Evolutionary conservation across 2,888 invertebrate species (phyloP).

Genomic region (Caenorhabditis afra): DNA sequence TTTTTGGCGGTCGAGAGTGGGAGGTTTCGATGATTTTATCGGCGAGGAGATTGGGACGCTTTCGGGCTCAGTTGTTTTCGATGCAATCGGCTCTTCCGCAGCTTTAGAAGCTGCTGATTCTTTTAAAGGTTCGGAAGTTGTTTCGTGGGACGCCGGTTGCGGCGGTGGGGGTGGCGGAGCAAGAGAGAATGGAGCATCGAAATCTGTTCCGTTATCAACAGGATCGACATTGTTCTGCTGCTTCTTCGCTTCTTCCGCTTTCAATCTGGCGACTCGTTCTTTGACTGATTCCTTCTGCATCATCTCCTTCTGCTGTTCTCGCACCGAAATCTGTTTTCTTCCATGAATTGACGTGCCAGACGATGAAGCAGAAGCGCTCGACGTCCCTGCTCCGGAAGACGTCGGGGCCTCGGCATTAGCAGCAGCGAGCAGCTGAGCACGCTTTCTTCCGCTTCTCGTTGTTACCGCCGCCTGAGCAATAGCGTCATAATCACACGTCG

Average conservation of each 20-base stretch:
- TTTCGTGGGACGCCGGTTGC: too few relatives aligned
- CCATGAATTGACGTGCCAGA: conserved; percentile 50
- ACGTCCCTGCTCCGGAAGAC: conserved; percentile 2
- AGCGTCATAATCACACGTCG: conserved; percentile 25
- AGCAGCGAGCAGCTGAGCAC: neutral
- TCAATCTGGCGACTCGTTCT: conserved; percentile 51
- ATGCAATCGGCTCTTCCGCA: too few relatives aligned
- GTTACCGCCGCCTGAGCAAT: conserved; percentile 5
- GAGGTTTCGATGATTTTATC: too few relatives aligned
- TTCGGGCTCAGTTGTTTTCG: too few relatives aligned
- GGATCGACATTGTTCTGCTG: neutral
- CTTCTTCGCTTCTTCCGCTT: neutral
- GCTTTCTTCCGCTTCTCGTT: conserved; percentile 17
- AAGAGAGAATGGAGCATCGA: neutral
- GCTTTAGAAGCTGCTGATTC: too few relatives aligned
- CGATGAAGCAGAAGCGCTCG: neutral
- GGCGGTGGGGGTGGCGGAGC: too few relatives aligned
- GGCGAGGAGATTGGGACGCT: too few relatives aligned
- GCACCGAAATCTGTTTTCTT: conserved; percentile 52
- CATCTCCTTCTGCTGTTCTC: conserved; percentile 60
- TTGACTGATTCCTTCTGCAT: conserved; percentile 53
- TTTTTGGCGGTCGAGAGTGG: too few relatives aligned
- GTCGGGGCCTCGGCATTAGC: neutral
- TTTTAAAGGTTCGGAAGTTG: too few relatives aligned
- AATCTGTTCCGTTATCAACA: neutral